Conservation (phyloP, 2,888 invertebrate genomes). For the Callinectes sapidus region DNA sequence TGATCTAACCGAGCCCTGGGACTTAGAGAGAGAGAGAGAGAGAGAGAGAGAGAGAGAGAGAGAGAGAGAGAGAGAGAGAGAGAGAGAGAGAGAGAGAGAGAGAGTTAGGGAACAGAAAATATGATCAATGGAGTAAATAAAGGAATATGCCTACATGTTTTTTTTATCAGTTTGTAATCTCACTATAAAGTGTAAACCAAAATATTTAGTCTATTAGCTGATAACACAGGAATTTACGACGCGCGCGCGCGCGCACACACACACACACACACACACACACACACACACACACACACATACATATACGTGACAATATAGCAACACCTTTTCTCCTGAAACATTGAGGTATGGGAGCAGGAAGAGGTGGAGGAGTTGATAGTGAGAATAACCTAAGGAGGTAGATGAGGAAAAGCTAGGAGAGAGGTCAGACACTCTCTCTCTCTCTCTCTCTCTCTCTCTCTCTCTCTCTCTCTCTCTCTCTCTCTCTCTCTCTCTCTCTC, state of each 20-base stretch:
- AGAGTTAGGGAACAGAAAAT: neutral
- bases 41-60: neutral
- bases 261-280: too few species aligned
- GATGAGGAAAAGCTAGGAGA: neutral
- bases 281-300: too few species aligned
- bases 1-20: neutral
- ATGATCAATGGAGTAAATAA: neutral
- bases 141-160: too few species aligned
- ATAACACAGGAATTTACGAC: too few species aligned
- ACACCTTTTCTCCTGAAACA: too few species aligned
- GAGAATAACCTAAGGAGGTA: neutral
- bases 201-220: too few species aligned
- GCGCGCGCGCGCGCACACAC: too few species aligned
- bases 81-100: conserved; percentile 29
- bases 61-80: neutral
- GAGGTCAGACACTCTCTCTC: neutral
- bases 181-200: too few species aligned
- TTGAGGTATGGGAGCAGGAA: neutral
- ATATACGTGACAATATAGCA: too few species aligned
- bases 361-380: neutral
- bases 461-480: neutral
- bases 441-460: conserved; percentile 9
- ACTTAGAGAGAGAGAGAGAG: neutral
- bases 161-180: too few species aligned
- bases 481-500: conserved; percentile 9